Evolutionary conservation across 2,888 invertebrate genomes (phyloP).

Genomic region (Lamellibrachia satsuma): DNA sequence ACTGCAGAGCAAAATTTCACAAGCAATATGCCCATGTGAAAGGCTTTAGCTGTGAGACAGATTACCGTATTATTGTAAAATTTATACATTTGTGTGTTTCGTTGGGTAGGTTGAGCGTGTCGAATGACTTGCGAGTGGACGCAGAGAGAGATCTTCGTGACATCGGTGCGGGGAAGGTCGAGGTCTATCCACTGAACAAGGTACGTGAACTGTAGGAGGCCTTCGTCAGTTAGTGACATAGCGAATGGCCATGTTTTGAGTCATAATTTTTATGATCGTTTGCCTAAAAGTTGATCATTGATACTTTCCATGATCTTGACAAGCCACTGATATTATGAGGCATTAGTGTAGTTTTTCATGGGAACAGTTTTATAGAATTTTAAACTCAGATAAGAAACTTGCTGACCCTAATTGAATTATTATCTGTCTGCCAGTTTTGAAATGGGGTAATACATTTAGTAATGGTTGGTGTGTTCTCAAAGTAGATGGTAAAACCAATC

Average conservation of each 20-base stretch:
- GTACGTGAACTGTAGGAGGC: slow-evolving; percentile 63
- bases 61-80: not conserved
- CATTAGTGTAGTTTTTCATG: too few species aligned
- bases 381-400: too few species aligned
- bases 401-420: too few species aligned
- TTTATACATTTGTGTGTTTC: not conserved
- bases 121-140: slow-evolving; percentile 97
- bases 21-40: not conserved
- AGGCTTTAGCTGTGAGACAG: not conserved
- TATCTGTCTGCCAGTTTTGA: too few species aligned
- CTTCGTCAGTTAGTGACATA: not conserved
- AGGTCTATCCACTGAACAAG: slow-evolving; percentile 88
- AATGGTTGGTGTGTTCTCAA: too few species aligned
- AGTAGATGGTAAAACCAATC: too few species aligned
- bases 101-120: slow-evolving; percentile 81
- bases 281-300: not conserved
- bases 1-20: too few species aligned
- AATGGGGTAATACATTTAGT: too few species aligned
- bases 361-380: too few species aligned
- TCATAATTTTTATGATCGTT: not conserved
- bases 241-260: not conserved
- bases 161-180: slow-evolving; percentile 90
- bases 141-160: slow-evolving; percentile 94
- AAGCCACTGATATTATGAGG: too few species aligned
- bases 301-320: too few species aligned